Conservation (phyloP, 1,140 invertebrate species). For the Megalopta genalis region DNA sequence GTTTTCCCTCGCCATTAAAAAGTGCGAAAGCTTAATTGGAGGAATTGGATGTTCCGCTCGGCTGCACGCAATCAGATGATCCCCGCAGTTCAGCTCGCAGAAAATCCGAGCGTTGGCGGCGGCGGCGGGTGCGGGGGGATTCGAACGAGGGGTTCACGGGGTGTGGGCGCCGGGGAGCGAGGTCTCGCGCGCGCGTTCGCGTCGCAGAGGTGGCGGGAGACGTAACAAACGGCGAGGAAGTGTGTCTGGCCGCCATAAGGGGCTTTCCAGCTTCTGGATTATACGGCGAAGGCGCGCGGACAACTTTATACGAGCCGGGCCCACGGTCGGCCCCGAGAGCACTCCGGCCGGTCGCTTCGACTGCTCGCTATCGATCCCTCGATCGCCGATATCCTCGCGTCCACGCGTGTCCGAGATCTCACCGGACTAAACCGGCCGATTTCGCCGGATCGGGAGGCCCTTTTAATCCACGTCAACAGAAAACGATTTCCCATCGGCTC, state of each 20-base stretch:
- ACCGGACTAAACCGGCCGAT: not conserved
- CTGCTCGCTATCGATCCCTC: constrained; percentile 26
- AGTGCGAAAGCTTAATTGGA: constrained; percentile 80
- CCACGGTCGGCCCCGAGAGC: not conserved
- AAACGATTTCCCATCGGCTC: constrained; percentile 8
- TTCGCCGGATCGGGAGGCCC: not conserved
- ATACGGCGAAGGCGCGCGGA: constrained; percentile 33
- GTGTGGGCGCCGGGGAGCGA: not conserved
- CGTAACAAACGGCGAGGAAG: constrained; percentile 45
- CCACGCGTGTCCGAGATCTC: constrained; percentile 23
- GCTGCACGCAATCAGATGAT: constrained; percentile 77
- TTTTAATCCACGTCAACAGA: constrained; percentile 8
- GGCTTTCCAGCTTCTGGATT: constrained; percentile 53
- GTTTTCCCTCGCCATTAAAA: constrained; percentile 74
- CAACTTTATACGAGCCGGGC: constrained; percentile 48
- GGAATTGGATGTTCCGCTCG: constrained; percentile 74
- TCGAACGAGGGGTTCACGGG: not conserved
- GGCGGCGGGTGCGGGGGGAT: not conserved
- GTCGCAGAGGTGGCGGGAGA: not conserved
- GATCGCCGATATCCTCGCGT: constrained; percentile 39
- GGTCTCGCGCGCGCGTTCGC: no score
- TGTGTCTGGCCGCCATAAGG: constrained; percentile 43
- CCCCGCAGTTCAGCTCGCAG: constrained; percentile 59
- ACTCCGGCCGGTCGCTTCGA: not conserved
- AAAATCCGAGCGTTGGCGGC: constrained; percentile 34